Evolutionary conservation across 2,113 vertebrate species (phyloP), one percentile per base, ranked within the genome.

Genomic region (Ptychochromis oligacanthus): DNA sequence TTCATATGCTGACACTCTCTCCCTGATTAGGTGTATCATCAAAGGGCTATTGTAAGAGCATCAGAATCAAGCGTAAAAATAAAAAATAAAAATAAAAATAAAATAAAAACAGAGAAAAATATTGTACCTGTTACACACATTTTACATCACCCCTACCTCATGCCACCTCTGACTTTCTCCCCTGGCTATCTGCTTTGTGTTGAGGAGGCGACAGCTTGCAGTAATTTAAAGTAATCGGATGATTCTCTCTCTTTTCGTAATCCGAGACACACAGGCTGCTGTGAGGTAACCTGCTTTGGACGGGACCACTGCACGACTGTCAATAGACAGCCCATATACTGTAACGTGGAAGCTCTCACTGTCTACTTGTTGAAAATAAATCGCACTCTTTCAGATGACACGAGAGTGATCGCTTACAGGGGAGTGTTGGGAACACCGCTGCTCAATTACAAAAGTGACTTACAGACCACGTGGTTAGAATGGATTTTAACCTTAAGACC

Each of bases 191-290:
- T 90, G 83, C 74, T 62, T 81, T 70, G 72, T 38, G 2, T 49
- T 65, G 79, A 83, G 43, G 54, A 86, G 85, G 88, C 60, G 64
- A 94, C 94, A 94, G 94, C 91, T 94, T 94, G 94, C 72, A 28
- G 31, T 92, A 90, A 91, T 87, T 92, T 82, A 83, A 85, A 80
- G 83, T 95, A 95, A 95, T 95, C 88, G 94, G 94, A 95, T 95
- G 90, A 93, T 91, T 93, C 92, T 89, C 90, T 87, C 28, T 79
- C 91, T 77, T 83, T 87, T 74, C 28, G 77, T 94, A 94, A 94
- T 94, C 94, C 92, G 24, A 88, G 87, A 89, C 89, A 64, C 55
- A 88, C 87, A 87, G 91, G 87, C 89, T 91, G 89, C 85, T 90
- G 84, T 58, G 80, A 79, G 82, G 79, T 79, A 89, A 91, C 91